Conservation (phyloP, 1,140 invertebrate species). For the Archivesica marissinica region DNA sequence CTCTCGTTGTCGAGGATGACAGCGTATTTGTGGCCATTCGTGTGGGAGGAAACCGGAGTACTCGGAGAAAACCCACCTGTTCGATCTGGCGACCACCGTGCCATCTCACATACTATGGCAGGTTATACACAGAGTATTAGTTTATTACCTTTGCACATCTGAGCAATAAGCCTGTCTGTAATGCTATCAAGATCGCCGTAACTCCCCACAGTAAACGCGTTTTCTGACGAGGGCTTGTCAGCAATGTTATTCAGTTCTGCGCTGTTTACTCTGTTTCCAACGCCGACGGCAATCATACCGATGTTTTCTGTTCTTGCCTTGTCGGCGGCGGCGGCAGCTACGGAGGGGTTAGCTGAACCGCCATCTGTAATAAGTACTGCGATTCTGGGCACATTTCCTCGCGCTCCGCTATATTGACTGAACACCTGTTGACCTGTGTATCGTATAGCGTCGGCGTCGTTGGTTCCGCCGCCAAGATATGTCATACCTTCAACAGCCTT, state of each 20-base stretch:
- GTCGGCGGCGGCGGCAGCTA: slow-evolving; percentile 64
- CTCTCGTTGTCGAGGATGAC: no score
- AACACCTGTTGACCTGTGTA: slow-evolving; percentile 72
- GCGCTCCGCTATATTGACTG: slow-evolving; percentile 67
- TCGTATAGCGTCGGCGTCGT: slow-evolving; percentile 74
- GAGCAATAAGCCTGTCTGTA: slow-evolving; percentile 68
- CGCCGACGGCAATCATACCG: slow-evolving; percentile 74
- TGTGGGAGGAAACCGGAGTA: no score
- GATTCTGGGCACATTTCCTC: slow-evolving; percentile 75
- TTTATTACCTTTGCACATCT: slow-evolving; percentile 68
- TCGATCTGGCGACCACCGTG: no score
- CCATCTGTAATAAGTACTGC: slow-evolving; percentile 73
- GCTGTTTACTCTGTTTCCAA: slow-evolving; percentile 70
- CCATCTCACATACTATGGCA: no score
- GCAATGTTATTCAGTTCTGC: slow-evolving; percentile 75
- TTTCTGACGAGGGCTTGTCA: slow-evolving; percentile 62
- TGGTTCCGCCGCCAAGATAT: slow-evolving; percentile 74
- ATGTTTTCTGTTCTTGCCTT: slow-evolving; percentile 67
- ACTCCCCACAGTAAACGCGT: slow-evolving; percentile 69
- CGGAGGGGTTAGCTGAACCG: slow-evolving; percentile 58
- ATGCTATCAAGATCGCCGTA: slow-evolving; percentile 70
- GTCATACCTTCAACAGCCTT: slow-evolving; percentile 71
- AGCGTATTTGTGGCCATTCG: no score
- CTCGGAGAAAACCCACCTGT: no score
- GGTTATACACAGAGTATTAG: background rate